Percentiles rank a stretch among this genome's conserved stretches.
These are phyloP conservation scores for Cydia pomonella DNA, from an alignment of 1,140 invertebrate genomes.

Conservation along the genomic window DNA sequence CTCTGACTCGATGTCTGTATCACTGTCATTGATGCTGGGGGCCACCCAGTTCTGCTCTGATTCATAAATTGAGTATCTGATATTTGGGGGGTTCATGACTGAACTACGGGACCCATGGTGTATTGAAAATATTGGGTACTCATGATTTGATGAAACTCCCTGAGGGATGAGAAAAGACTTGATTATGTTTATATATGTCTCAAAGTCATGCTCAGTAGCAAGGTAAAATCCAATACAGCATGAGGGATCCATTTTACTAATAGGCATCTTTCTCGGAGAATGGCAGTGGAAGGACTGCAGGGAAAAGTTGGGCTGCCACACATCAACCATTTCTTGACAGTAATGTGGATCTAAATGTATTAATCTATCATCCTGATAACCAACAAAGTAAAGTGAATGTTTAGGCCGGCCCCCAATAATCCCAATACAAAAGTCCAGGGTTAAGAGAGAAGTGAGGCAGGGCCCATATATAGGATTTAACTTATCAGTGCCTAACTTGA, in stretches of 20 bases:
- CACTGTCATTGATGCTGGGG: slow-evolving; percentile 81
- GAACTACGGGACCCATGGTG: slow-evolving; percentile 85
- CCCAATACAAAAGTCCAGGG: slow-evolving; percentile 91
- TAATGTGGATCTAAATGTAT: slow-evolving; percentile 97
- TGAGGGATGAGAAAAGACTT: slow-evolving; percentile 82
- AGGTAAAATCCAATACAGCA: slow-evolving; percentile 96
- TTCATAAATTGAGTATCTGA: slow-evolving; percentile 80
- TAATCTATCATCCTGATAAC: slow-evolving; percentile 94
- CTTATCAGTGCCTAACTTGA: slow-evolving; percentile 91
- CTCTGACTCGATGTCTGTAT: slow-evolving; percentile 86
- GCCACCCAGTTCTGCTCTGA: slow-evolving; percentile 73
- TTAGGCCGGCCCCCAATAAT: slow-evolving; percentile 95
- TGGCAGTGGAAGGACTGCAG: slow-evolving; percentile 91
- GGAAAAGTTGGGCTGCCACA: slow-evolving; percentile 86
- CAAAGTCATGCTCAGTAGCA: slow-evolving; percentile 87
- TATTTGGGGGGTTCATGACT: slow-evolving; percentile 79
- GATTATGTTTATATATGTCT: slow-evolving; percentile 87
- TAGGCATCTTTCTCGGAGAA: slow-evolving; percentile 91
- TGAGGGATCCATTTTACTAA: slow-evolving; percentile 95
- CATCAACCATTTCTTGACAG: slow-evolving; percentile 94
- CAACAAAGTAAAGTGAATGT: slow-evolving; percentile 95
- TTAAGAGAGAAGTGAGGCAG: slow-evolving; percentile 90
- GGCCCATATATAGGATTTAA: slow-evolving; percentile 92
- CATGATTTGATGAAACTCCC: slow-evolving; percentile 82
- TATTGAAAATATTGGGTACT: slow-evolving; percentile 92